Conservation (phyloP, 2,888 invertebrate species). For the Brenthis hecate region DNA sequence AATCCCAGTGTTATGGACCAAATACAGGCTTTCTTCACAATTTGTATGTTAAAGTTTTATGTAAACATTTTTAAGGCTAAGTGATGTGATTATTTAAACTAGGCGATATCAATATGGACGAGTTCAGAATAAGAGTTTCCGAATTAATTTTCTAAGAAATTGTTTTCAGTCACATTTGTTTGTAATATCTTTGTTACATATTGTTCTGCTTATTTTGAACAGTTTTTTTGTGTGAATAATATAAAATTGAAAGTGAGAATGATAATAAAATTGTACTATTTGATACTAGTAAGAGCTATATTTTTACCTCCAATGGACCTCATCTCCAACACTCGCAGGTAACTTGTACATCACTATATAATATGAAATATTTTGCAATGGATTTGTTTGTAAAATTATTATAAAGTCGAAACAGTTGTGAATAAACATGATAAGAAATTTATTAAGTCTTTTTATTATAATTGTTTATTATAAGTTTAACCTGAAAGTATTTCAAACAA, state of each 20-base stretch:
- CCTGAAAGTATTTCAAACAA: too few species aligned
- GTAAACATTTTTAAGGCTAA: conserved; percentile 19
- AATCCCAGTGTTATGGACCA: conserved; percentile 32
- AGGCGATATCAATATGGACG: conserved; percentile 11
- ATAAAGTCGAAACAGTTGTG: conserved; percentile 4
- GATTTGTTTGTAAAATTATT: conserved; percentile 7
- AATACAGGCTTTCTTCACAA: conserved; percentile 12
- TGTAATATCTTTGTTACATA: conserved; percentile 1
- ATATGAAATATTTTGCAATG: conserved; percentile 13
- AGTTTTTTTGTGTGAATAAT: neutral
- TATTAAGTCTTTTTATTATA: conserved; percentile 10
- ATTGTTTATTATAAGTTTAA: too few species aligned
- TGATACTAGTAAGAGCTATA: too few species aligned
- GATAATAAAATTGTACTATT: too few species aligned
- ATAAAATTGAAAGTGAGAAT: too few species aligned
- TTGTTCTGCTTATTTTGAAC: conserved; percentile 3
- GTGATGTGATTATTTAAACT: conserved; percentile 8
- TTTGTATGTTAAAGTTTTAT: conserved; percentile 16
- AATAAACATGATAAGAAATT: conserved; percentile 18
- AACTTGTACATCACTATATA: neutral
- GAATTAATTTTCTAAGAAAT: conserved; percentile 3
- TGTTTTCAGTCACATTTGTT: neutral
- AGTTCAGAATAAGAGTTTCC: conserved; percentile 3
- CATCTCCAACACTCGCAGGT: conserved; percentile 15
- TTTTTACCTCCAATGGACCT: conserved; percentile 25